Conservation (phyloP, 1,140 invertebrate genomes). For the Lordiphosa mommai region DNA sequence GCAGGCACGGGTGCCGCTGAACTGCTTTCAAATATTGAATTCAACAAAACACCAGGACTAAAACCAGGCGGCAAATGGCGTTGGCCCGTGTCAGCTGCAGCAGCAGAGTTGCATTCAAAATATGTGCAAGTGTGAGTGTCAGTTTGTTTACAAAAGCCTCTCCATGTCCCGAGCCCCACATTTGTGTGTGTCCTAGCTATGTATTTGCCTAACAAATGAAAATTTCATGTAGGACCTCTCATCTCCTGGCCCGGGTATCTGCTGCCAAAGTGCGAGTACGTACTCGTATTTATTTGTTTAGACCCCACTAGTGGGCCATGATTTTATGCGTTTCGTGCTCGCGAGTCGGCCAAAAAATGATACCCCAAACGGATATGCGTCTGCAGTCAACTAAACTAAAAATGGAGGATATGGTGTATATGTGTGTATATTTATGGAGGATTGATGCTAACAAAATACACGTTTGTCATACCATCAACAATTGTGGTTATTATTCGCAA, state of each 20-base stretch:
- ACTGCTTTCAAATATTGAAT: constrained; percentile 55
- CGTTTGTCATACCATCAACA: constrained; percentile 43
- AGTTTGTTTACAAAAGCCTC: constrained; percentile 48
- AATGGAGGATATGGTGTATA: constrained; percentile 40
- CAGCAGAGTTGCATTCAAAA: constrained; percentile 35
- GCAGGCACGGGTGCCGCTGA: constrained; percentile 38
- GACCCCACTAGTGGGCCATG: constrained; percentile 62
- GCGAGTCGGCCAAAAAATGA: constrained; percentile 41
- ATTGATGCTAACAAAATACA: constrained; percentile 34
- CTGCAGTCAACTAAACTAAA: constrained; percentile 64
- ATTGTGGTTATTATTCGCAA: background rate
- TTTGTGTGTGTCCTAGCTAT: constrained; percentile 29
- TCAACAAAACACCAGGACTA: constrained; percentile 32
- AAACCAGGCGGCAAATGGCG: constrained; percentile 35
- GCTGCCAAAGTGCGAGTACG: constrained; percentile 63
- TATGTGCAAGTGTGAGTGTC: constrained; percentile 13
- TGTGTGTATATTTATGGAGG: constrained; percentile 6
- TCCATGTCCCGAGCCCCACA: constrained; percentile 30
- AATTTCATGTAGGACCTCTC: constrained; percentile 57
- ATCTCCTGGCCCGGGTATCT: constrained; percentile 44
- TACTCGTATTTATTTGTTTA: constrained; percentile 75
- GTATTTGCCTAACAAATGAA: constrained; percentile 75
- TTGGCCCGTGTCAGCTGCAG: constrained; percentile 56
- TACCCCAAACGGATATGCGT: constrained; percentile 60
- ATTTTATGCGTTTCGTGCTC: constrained; percentile 18